These are phyloP conservation scores for Synergus gifuensis DNA, from an alignment of 2,888 invertebrate species.

Conservation along the genomic window DNA sequence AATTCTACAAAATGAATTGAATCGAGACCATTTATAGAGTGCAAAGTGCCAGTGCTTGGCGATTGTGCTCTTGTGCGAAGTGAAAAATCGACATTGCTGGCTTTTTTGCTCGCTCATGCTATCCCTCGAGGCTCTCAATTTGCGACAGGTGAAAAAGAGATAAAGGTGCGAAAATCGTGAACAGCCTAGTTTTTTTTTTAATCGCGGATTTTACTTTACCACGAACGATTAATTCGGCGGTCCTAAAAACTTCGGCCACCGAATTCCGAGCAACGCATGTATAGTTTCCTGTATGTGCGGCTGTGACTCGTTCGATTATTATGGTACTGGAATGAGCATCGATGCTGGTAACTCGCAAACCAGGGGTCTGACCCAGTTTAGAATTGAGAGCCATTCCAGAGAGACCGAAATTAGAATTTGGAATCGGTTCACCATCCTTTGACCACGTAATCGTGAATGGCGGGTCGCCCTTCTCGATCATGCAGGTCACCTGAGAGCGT, in stretches of 20 bases:
- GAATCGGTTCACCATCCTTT: conserved; percentile 89
- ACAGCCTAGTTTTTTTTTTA: conserved; percentile 52
- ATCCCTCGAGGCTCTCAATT: conserved; percentile 46
- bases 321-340: conserved; percentile 93
- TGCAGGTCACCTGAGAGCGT: conserved; percentile 93
- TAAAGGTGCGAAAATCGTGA: conserved; percentile 49
- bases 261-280: conserved; percentile 95
- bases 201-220: conserved; percentile 72
- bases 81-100: not conserved
- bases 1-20: not conserved
- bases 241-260: conserved; percentile 81
- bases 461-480: conserved; percentile 94
- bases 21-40: conserved; percentile 2
- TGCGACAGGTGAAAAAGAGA: conserved; percentile 43
- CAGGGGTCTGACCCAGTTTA: conserved; percentile 61
- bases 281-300: conserved; percentile 93
- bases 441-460: conserved; percentile 96
- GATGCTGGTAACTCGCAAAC: conserved; percentile 75
- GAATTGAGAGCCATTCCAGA: conserved; percentile 60
- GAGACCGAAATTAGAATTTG: conserved; percentile 79
- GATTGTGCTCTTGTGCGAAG: conserved; percentile 16
- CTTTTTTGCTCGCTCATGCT: conserved; percentile 41
- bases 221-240: conserved; percentile 78
- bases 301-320: conserved; percentile 91
- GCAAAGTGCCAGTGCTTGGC: conserved; percentile 33